Evolutionary conservation across 2,888 invertebrate species (phyloP), one percentile per base, ranked within the genome.

Genomic region (Adineta ricciae): DNA sequence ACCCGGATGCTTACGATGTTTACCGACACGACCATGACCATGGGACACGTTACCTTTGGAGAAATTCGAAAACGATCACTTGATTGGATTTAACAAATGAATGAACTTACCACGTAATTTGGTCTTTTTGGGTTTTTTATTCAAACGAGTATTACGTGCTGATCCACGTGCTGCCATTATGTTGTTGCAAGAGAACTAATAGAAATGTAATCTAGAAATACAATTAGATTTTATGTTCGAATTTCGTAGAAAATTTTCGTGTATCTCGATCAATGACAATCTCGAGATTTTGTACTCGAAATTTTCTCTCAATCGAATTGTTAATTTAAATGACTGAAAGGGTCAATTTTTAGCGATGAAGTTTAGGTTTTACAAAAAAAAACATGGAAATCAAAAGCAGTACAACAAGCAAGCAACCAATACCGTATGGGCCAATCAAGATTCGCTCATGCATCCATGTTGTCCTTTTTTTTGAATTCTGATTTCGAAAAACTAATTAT

Each of bases 1-100:
- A 91, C 99, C 99, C 90, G 99, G 98, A 93, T 99, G 99, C 93
- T 99, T 99, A 90, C 99, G 95, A 92, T 99, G 99, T 92, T 99
- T 99, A 95, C 97, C 97, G 90, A 99, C 94, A 93, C 99, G 96
- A 89, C 99, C 99, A 92, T 99, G 98, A 87, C 99, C 99, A 92
- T 99, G 99, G 92, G 97, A 98, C 89, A 99, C 99, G 92, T 99
- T 99, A 89, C 99, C 99, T 64, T 46, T 27, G 32, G 32, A 32
- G 2, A 27, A 16, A 14, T 32, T 64, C 0, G 7, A 32, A 32
- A 16, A 64, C 14, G 32, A 64, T 19, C 5, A 52, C 24, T 16
- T 64, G 16, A 27, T 64, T 27, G 2, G 19, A 32, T 27, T 19
- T 4, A 16, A 16, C 46, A 46, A 46, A 46, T 36, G 5, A 19